Evolutionary conservation across 2,888 invertebrate species (phyloP).

Genomic region (Rhopalosiphum nymphaeae): DNA sequence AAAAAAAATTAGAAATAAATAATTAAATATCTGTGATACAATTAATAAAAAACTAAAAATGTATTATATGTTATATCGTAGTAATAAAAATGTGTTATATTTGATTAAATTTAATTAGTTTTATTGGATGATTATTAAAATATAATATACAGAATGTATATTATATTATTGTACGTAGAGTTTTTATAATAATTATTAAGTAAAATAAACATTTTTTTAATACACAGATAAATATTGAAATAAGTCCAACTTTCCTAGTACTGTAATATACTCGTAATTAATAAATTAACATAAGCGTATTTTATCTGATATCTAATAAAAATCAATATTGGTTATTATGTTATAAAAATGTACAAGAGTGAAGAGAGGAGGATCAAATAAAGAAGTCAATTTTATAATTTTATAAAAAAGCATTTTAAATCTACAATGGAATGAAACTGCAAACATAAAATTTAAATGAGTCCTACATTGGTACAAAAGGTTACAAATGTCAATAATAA

Average conservation of each 20-base stretch:
- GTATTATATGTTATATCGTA: background rate
- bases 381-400: background rate
- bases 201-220: background rate
- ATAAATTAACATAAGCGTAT: too few relatives aligned
- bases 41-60: background rate
- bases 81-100: background rate
- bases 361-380: background rate
- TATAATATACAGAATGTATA: background rate
- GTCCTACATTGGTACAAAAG: background rate
- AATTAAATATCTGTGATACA: background rate
- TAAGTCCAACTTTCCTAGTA: background rate
- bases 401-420: background rate
- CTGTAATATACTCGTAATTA: too few relatives aligned
- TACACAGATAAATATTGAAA: background rate
- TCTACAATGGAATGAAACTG: background rate
- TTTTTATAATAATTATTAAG: background rate
- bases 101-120: background rate
- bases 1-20: background rate
- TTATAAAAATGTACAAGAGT: background rate
- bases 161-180: background rate
- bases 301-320: too few relatives aligned
- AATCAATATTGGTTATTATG: background rate
- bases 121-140: background rate
- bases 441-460: background rate
- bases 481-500: background rate